Conservation (phyloP, 2,797 vertebrate genomes). For the Artibeus lituratus region DNA sequence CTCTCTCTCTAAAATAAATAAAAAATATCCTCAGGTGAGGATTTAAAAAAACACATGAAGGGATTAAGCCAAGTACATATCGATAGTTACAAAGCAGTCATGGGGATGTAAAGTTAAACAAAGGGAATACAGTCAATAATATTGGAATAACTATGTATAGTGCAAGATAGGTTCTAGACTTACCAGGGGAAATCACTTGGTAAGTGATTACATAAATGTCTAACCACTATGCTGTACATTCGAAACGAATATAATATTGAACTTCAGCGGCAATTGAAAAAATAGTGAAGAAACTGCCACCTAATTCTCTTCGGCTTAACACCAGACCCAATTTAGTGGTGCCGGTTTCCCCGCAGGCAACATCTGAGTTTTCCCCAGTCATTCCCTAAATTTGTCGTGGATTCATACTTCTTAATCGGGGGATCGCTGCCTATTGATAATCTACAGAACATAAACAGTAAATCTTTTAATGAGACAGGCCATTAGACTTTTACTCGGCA, state of each 20-base stretch:
- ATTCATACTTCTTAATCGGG: background rate
- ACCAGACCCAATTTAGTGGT: background rate
- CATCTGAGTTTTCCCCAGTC: background rate
- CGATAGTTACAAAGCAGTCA: background rate
- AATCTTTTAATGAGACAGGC: background rate
- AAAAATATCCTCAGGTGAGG: background rate
- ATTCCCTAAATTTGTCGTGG: slow-evolving; percentile 12
- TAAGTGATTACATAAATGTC: background rate
- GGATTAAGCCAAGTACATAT: background rate
- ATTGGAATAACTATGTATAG: background rate
- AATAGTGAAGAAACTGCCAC: background rate
- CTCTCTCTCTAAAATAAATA: background rate
- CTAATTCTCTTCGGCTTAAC: background rate
- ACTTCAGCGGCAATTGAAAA: background rate
- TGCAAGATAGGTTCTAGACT: background rate
- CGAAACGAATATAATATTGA: background rate
- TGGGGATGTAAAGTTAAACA: background rate
- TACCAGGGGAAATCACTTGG: background rate
- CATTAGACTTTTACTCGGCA: background rate
- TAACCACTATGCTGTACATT: background rate
- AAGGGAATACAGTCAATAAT: background rate
- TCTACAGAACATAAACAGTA: background rate
- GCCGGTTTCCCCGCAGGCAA: background rate
- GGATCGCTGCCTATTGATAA: background rate
- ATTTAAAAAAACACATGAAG: background rate